Percentiles rank a stretch among this genome's conserved stretches.
Evolutionary conservation across 2,888 invertebrate species (phyloP).

Genomic region (Oeneis ivallda): DNA sequence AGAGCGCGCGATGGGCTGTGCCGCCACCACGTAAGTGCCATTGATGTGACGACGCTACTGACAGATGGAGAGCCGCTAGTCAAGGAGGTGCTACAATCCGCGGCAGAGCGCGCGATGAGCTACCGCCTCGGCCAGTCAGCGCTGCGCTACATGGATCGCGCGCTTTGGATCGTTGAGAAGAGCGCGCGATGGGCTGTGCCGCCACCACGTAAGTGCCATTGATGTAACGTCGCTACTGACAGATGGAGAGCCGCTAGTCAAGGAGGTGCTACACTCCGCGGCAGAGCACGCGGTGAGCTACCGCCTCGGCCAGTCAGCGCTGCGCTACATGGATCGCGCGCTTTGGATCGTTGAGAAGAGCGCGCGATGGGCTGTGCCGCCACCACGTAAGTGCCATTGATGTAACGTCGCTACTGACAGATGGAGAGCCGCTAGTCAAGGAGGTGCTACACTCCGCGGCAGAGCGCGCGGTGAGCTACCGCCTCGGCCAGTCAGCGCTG

Average conservation of each 20-base stretch:
- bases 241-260: conserved; percentile 61
- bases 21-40: conserved; percentile 69
- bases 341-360: conserved; percentile 81
- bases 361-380: conserved; percentile 81
- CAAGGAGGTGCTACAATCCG: conserved; percentile 60
- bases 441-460: conserved; percentile 61
- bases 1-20: conserved; percentile 81
- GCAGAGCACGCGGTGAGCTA: conserved; percentile 70
- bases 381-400: conserved; percentile 57
- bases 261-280: conserved; percentile 60
- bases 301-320: conserved; percentile 69
- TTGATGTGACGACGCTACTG: not conserved
- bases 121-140: conserved; percentile 73
- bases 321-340: conserved; percentile 70
- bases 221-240: not conserved
- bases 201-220: conserved; percentile 60
- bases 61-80: conserved; percentile 54
- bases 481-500: conserved; percentile 71
- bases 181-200: conserved; percentile 82
- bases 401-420: not conserved
- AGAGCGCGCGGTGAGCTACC: conserved; percentile 68
- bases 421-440: conserved; percentile 56
- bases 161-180: conserved; percentile 79
- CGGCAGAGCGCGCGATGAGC: conserved; percentile 68
- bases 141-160: conserved; percentile 70